A percentile compares a stretch with the other conserved stretches of the same genome.
These are phyloP conservation scores for Ptychodera flava DNA, from an alignment of 35 echinoderm and acorn worm genomes.

Conservation along the genomic window DNA sequence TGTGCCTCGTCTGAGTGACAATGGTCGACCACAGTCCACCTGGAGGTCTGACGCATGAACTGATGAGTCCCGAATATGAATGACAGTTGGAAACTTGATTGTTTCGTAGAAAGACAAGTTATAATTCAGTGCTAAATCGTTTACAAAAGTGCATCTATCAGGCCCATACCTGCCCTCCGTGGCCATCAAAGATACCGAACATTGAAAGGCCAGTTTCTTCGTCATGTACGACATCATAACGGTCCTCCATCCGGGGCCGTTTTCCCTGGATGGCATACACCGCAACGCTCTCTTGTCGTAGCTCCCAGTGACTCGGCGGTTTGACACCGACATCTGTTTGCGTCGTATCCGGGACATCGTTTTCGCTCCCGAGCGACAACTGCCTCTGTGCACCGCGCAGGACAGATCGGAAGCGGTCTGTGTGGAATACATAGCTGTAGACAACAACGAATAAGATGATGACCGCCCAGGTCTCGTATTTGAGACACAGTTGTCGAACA, in stretches of 20 bases:
- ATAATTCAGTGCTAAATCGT: too few species aligned
- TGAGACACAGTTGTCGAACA: neutral
- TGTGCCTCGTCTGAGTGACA: too few species aligned
- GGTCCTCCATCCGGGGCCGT: constrained; percentile 76
- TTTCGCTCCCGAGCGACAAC: neutral
- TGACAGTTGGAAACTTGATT: too few species aligned
- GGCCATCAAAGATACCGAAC: constrained; percentile 89
- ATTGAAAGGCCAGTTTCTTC: constrained; percentile 36
- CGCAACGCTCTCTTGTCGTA: constrained; percentile 71
- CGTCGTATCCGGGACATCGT: constrained; percentile 10
- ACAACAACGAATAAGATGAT: constrained; percentile 1
- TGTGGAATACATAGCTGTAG: neutral
- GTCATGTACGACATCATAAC: constrained; percentile 62
- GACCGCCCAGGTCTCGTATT: constrained; percentile 3
- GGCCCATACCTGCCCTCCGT: constrained; percentile 92
- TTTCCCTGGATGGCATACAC: constrained; percentile 90
- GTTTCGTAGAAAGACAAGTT: too few species aligned
- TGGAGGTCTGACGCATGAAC: too few species aligned
- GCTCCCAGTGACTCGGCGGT: constrained; percentile 30
- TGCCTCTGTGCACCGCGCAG: neutral
- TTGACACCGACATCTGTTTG: constrained; percentile 4
- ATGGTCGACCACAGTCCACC: too few species aligned
- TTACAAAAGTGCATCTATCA: too few species aligned
- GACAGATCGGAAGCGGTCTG: neutral
- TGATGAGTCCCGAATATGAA: too few species aligned